phyloP scores from a whole-genome alignment of 1,140 invertebrate genomes.

The Tribolium madens region DNA sequence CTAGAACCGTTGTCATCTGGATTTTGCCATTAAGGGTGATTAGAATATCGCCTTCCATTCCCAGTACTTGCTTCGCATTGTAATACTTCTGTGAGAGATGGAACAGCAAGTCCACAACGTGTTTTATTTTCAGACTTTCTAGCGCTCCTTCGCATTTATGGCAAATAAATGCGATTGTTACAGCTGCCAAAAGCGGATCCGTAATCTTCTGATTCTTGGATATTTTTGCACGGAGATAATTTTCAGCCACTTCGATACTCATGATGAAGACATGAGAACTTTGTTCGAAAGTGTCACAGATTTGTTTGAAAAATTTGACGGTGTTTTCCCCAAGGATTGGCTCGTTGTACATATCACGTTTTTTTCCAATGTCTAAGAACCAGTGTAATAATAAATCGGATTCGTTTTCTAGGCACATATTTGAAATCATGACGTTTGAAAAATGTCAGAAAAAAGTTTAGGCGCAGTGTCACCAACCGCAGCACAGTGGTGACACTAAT shows the following conservation, averaged over 20 bases:
- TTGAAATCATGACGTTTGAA: slow-evolving; percentile 20
- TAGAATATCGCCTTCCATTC: slow-evolving; percentile 56
- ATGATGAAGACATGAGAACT: slow-evolving; percentile 58
- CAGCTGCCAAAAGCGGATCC: slow-evolving; percentile 51
- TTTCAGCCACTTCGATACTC: slow-evolving; percentile 54
- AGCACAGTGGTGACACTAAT: no score
- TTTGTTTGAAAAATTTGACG: slow-evolving; percentile 54
- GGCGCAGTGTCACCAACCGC: no score
- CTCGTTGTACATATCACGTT: slow-evolving; percentile 48
- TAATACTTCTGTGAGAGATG: slow-evolving; percentile 49
- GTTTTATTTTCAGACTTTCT: slow-evolving; percentile 50
- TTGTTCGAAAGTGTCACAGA: slow-evolving; percentile 57
- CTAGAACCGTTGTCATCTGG: slow-evolving; percentile 54
- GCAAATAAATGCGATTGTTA: slow-evolving; percentile 54
- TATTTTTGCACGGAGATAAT: slow-evolving; percentile 56
- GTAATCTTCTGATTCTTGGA: slow-evolving; percentile 45
- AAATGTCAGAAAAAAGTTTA: not conserved
- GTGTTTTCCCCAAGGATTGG: slow-evolving; percentile 53
- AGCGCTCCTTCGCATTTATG: slow-evolving; percentile 57
- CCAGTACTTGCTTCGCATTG: slow-evolving; percentile 38
- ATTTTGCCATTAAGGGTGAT: slow-evolving; percentile 51
- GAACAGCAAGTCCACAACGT: slow-evolving; percentile 50
- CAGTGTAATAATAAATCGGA: slow-evolving; percentile 53
- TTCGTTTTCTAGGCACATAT: slow-evolving; percentile 42
- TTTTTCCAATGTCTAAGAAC: slow-evolving; percentile 49